Conservation (phyloP, 2,797 vertebrate species). For the Zalophus californianus region DNA sequence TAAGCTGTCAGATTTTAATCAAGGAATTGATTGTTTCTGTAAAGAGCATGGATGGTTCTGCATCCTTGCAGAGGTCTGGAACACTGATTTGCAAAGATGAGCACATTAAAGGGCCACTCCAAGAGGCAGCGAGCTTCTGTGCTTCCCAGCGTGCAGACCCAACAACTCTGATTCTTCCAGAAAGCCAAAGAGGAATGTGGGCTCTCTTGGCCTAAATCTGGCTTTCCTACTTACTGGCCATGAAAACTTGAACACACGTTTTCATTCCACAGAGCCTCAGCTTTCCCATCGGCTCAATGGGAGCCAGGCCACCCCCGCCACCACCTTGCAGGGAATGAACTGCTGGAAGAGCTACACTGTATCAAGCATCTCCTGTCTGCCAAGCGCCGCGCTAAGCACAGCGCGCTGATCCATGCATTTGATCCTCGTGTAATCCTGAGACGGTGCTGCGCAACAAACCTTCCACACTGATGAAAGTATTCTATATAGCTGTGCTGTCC, state of each 20-base stretch:
- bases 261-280: not conserved
- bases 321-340: not conserved
- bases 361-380: not conserved
- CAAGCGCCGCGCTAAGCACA: accelerated
- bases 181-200: not conserved
- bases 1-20: constrained; percentile 84
- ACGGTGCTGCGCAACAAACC: not conserved
- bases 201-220: not conserved
- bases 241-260: not conserved
- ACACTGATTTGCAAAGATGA: constrained; percentile 51
- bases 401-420: not conserved
- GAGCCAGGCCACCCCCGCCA: accelerated
- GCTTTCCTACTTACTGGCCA: not conserved
- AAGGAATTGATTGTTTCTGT: constrained; percentile 80
- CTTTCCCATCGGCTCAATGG: not conserved
- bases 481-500: not conserved
- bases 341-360: too few relatives aligned
- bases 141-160: not conserved
- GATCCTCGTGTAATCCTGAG: not conserved
- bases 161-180: not conserved
- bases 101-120: constrained; percentile 28
- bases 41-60: not conserved
- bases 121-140: not conserved
- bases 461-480: not conserved
- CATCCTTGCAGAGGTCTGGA: constrained; percentile 39